Percentiles rank a stretch among this genome's conserved stretches.
Conservation (phyloP, 1,140 invertebrate species). For the Oryctes rhinoceros region DNA sequence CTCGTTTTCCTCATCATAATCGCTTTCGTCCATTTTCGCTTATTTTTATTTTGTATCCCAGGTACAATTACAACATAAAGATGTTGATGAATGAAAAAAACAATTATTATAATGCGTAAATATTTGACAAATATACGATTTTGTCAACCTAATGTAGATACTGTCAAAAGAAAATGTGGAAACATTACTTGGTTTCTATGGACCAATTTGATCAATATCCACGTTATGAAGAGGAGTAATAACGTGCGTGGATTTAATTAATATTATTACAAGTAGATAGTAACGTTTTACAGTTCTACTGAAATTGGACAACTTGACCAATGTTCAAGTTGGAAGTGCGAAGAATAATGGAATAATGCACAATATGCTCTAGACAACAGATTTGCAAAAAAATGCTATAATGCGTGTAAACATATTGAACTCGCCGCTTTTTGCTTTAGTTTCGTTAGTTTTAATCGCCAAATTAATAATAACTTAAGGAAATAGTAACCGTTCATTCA, state of each 20-base stretch:
- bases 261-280: neutral
- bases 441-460: too few relatives aligned
- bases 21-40: conserved; percentile 41
- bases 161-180: neutral
- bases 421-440: too few relatives aligned
- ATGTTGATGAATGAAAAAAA: neutral
- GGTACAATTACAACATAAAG: conserved; percentile 3
- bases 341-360: too few relatives aligned
- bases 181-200: neutral
- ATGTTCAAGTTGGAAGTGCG: too few relatives aligned
- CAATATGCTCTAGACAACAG: too few relatives aligned
- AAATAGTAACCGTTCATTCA: too few relatives aligned
- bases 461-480: too few relatives aligned
- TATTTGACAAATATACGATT: neutral
- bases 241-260: too few relatives aligned
- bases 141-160: conserved; percentile 17
- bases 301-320: too few relatives aligned
- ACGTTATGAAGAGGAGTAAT: neutral
- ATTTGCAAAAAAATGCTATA: too few relatives aligned
- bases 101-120: neutral
- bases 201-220: conserved; percentile 26
- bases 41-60: neutral
- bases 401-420: too few relatives aligned
- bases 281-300: too few relatives aligned
- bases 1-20: conserved; percentile 54